These are phyloP conservation scores for Rhopalosiphum padi DNA, from an alignment of 1,140 invertebrate genomes.

Conservation along the genomic window DNA sequence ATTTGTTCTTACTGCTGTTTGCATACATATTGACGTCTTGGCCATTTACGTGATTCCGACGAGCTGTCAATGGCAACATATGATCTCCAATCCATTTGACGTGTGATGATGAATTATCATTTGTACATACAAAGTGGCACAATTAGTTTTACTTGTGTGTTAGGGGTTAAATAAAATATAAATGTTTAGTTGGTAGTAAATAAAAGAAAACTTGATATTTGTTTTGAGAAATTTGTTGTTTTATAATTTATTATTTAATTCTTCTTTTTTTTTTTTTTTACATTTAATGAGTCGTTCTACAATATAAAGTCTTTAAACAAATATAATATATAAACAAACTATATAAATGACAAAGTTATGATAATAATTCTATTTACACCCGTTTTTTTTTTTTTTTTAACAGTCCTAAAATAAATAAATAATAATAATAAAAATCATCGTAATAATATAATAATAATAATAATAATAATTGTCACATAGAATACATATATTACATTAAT, in stretches of 20 bases:
- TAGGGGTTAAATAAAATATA: not conserved
- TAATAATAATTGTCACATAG: conserved; percentile 30
- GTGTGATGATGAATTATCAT: conserved; percentile 11
- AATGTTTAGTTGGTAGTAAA: not conserved
- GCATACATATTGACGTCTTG: not conserved
- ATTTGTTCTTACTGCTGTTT: conserved; percentile 9
- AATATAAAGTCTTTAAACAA: conserved; percentile 58
- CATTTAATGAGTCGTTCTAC: conserved; percentile 46
- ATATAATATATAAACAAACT: conserved; percentile 58
- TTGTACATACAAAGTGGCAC: conserved; percentile 35
- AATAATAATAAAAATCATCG: conserved; percentile 2
- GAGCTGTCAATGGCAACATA: not conserved
- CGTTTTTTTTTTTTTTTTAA: conserved; percentile 22
- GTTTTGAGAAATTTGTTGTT: conserved; percentile 49
- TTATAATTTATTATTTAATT: conserved; percentile 31
- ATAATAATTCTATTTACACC: conserved; percentile 56
- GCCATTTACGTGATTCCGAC: conserved; percentile 36
- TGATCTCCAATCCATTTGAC: not conserved
- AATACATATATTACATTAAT: not conserved
- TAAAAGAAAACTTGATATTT: conserved; percentile 34
- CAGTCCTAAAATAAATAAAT: conserved; percentile 53
- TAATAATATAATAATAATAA: conserved; percentile 33
- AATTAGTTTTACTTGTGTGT: not conserved
- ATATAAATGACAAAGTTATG: conserved; percentile 56
- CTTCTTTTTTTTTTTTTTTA: conserved; percentile 45